Base-by-base conservation (phyloP, 2,888 invertebrate species). In the Malachius bipustulatus region DNA sequence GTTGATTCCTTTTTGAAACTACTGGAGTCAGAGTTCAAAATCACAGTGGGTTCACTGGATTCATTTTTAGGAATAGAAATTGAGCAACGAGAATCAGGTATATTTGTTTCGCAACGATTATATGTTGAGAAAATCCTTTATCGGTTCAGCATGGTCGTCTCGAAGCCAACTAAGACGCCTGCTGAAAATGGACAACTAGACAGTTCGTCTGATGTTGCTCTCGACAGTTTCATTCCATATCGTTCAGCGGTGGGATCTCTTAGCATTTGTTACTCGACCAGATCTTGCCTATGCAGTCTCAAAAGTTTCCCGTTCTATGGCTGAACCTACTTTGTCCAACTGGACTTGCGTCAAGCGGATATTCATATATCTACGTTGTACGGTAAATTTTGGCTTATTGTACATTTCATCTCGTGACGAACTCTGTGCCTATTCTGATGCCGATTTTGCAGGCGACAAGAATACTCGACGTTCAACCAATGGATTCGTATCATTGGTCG, bases 11-110 rank as follows among this genome's bases (percentile, higher is more conserved):
- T n/a, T n/a, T n/a, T n/a, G n/a, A n/a, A n/a, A n/a, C n/a, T n/a
- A n/a, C n/a, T n/a, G n/a, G n/a, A n/a, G n/a, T n/a, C n/a, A n/a
- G n/a, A n/a, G n/a, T n/a, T n/a, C n/a, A n/a, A n/a, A n/a, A n/a
- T n/a, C n/a, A n/a, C n/a, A n/a, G n/a, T n/a, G n/a, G n/a, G n/a
- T n/a, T n/a, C n/a, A n/a, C n/a, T n/a, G n/a, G n/a, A 45, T 35
- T 40, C 43, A 15, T 46, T 45, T 39, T 36, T 47, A 28, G 43
- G 46, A 4, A 46, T 46, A 32, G 42, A 37, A 26, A 47, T 47
- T 14, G 35, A 47, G 14, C 41, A 40, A 41, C 35, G 38, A 14
- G 38, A 45, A 26, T 37, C 38, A 15, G 40, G 43, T 32, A 24
- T 42, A 13, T 40, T 40, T 30, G 16, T 45, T 27, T 41, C 45